Percentiles rank a stretch among this genome's conserved stretches.
These are phyloP conservation scores for Pelmatolapia mariae DNA, from an alignment of 2,113 vertebrate species.

Conservation along the genomic window DNA sequence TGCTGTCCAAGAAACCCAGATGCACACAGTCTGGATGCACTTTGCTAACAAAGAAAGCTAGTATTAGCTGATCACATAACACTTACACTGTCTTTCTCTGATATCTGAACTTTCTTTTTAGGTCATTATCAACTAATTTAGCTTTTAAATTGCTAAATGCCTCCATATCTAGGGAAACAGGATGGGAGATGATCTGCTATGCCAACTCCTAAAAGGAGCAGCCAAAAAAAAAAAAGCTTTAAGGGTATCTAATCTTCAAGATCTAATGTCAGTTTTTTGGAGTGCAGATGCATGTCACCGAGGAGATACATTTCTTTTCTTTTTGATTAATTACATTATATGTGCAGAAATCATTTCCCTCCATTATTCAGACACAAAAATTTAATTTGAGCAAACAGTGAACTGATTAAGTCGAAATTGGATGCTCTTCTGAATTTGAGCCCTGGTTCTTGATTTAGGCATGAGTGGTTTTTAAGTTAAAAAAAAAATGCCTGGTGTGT, in stretches of 20 bases:
- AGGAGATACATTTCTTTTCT: neutral
- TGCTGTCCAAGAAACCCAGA: neutral
- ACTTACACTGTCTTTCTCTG: neutral
- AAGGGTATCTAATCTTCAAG: neutral
- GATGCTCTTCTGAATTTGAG: neutral
- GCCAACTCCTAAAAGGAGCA: fast-evolving
- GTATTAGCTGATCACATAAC: neutral
- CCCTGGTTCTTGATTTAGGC: neutral
- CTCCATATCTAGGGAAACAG: neutral
- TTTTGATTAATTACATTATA: neutral
- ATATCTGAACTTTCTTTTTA: neutral
- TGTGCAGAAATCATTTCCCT: neutral
- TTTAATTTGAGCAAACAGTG: neutral
- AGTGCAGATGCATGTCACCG: neutral
- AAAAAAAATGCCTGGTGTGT: neutral
- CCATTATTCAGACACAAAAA: neutral
- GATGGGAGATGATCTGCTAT: neutral
- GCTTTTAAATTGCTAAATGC: neutral
- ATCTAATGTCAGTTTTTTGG: neutral
- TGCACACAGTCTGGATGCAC: neutral
- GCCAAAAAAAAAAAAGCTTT: neutral
- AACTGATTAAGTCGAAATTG: neutral
- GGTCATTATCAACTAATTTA: neutral
- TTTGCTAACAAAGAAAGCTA: neutral
- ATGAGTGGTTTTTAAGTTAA: neutral